Conservation (phyloP, 2,113 vertebrate species). For the Noctilio leporinus region DNA sequence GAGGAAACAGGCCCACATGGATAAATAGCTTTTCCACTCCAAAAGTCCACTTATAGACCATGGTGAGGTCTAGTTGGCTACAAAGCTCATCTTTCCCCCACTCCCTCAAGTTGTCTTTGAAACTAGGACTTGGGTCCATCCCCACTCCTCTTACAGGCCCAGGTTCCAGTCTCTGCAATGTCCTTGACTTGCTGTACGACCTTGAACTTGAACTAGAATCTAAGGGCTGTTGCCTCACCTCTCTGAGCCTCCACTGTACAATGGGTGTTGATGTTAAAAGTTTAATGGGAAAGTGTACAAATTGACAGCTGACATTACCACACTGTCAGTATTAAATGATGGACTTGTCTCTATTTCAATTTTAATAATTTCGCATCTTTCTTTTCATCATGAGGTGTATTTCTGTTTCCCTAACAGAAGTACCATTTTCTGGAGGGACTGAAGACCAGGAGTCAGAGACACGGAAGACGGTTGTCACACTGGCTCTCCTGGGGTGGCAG, state of each 20-base stretch:
- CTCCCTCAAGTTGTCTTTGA: background rate
- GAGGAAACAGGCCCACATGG: background rate
- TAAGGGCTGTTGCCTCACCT: background rate
- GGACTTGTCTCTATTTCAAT: background rate
- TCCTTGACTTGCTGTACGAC: background rate
- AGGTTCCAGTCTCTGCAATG: background rate
- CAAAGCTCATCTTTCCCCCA: background rate
- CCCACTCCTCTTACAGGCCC: background rate
- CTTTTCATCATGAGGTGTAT: background rate
- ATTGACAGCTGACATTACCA: background rate
- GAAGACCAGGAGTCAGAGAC: background rate
- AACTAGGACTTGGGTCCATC: background rate
- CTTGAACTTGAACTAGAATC: background rate
- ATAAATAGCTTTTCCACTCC: background rate
- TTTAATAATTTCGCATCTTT: background rate
- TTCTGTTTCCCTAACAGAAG: background rate
- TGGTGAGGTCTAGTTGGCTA: background rate
- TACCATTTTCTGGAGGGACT: background rate
- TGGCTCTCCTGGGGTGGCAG: background rate
- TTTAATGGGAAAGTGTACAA: background rate
- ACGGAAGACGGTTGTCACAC: background rate
- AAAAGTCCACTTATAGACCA: background rate
- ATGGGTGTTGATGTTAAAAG: background rate
- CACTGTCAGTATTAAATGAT: background rate
- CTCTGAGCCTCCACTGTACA: background rate